These are phyloP conservation scores for Rhabditophanes sp. DNA, from an alignment of 2,888 invertebrate species.

Conservation along the genomic window DNA sequence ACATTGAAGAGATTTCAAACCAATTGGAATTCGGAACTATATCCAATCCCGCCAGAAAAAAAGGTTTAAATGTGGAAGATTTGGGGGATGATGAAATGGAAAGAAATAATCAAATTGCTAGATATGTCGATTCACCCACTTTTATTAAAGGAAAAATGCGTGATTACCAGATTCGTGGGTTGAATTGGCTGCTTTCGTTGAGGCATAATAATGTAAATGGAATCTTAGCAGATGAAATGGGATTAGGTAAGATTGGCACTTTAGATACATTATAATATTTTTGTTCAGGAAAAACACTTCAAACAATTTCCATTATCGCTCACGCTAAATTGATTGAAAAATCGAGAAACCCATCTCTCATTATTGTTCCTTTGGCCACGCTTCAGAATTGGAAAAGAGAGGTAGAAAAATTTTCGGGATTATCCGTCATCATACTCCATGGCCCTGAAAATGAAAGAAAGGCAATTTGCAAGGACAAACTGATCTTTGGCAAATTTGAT, in stretches of 20 bases:
- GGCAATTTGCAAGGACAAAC: conserved; percentile 10
- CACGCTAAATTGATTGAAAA: conserved; percentile 89
- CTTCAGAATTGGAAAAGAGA: conserved; percentile 95
- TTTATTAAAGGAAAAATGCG: conserved; percentile 79
- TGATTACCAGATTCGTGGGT: conserved; percentile 88
- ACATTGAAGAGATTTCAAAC: too few species aligned
- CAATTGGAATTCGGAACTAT: too few species aligned
- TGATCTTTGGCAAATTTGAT: conserved; percentile 62
- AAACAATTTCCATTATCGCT: conserved; percentile 87
- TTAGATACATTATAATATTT: conserved; percentile 19
- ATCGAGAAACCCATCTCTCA: conserved; percentile 77
- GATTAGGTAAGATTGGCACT: conserved; percentile 11
- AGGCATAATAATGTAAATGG: conserved; percentile 98
- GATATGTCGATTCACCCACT: too few species aligned
- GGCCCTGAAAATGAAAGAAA: conserved; percentile 76
- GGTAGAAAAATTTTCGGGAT: conserved; percentile 82
- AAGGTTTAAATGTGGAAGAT: too few species aligned
- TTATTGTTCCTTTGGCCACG: conserved; percentile 95
- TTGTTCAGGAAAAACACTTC: conserved; percentile 92
- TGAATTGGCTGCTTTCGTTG: conserved; percentile 98
- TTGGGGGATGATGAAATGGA: too few species aligned
- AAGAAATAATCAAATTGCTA: too few species aligned
- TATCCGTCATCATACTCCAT: conserved; percentile 78
- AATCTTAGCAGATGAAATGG: conserved; percentile 95
- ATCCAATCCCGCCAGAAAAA: too few species aligned